Percentiles rank a stretch among this genome's conserved stretches.
phyloP scores from a whole-genome alignment of 2,797 vertebrate species.

The Eulemur mongoz region DNA sequence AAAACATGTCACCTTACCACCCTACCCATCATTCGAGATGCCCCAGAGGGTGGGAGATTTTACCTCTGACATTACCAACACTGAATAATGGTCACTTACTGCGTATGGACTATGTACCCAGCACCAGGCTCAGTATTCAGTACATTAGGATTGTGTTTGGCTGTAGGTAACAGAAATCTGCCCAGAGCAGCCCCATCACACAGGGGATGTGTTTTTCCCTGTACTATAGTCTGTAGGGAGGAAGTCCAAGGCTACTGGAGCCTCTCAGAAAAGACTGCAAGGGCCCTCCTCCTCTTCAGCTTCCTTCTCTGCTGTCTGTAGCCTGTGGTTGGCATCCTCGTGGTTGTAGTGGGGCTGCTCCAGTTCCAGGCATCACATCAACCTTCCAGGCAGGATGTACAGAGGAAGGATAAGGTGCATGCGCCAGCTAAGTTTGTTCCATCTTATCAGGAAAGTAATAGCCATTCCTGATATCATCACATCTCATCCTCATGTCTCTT shows the following conservation, averaged over 20 bases:
- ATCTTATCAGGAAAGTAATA: background rate
- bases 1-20: background rate
- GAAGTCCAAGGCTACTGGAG: background rate
- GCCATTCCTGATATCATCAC: background rate
- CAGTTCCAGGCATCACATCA: background rate
- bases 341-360: background rate
- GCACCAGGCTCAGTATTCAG: background rate
- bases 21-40: background rate
- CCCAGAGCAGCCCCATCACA: background rate
- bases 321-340: background rate
- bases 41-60: background rate
- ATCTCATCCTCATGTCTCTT: background rate
- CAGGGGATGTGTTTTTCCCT: fast-evolving
- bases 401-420: background rate
- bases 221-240: fast-evolving
- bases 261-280: background rate
- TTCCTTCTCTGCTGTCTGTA: background rate
- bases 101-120: too few relatives aligned
- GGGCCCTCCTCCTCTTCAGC: background rate
- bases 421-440: background rate
- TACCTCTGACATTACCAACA: background rate
- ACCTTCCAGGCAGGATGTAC: background rate
- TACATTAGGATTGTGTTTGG: background rate
- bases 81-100: background rate
- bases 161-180: background rate